Conservation (phyloP, 2,797 vertebrate species). For the Malurus leucopterus region DNA sequence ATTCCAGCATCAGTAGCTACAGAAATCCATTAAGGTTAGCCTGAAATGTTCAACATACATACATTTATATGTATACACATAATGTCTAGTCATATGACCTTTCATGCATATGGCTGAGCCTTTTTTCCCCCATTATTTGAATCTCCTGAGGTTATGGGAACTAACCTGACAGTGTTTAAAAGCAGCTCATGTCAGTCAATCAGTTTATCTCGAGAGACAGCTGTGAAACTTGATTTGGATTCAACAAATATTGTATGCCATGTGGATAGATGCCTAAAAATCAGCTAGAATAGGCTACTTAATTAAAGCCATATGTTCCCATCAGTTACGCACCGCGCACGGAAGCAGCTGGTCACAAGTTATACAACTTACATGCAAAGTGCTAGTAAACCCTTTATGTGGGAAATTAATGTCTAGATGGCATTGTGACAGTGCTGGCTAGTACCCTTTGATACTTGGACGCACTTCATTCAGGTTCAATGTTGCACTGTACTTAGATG, state of each 20-base stretch:
- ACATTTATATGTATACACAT: too few relatives aligned
- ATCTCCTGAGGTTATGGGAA: conserved; percentile 39
- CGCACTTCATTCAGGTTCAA: background rate
- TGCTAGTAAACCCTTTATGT: conserved; percentile 41
- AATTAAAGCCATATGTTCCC: conserved; percentile 73
- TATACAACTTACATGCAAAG: conserved; percentile 57
- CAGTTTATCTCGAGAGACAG: conserved; percentile 67
- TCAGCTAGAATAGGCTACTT: conserved; percentile 71
- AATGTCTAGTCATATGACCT: background rate
- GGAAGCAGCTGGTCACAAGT: conserved; percentile 67
- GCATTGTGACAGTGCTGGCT: background rate
- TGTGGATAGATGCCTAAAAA: conserved; percentile 72
- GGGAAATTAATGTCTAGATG: conserved; percentile 36
- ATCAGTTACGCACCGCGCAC: conserved; percentile 50
- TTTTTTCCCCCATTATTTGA: conserved; percentile 7
- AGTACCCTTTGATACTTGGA: background rate
- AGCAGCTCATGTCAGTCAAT: conserved; percentile 64
- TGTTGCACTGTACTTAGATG: background rate
- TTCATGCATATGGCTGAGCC: background rate
- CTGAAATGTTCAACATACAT: background rate
- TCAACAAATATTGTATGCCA: conserved; percentile 69
- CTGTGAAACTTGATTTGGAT: conserved; percentile 71
- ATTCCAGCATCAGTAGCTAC: background rate
- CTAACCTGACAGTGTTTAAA: conserved; percentile 60
- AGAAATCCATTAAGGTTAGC: background rate